A percentile compares a stretch with the other conserved stretches of the same genome.
phyloP scores from a whole-genome alignment of 1,140 invertebrate species.

The Drosophila athabasca region DNA sequence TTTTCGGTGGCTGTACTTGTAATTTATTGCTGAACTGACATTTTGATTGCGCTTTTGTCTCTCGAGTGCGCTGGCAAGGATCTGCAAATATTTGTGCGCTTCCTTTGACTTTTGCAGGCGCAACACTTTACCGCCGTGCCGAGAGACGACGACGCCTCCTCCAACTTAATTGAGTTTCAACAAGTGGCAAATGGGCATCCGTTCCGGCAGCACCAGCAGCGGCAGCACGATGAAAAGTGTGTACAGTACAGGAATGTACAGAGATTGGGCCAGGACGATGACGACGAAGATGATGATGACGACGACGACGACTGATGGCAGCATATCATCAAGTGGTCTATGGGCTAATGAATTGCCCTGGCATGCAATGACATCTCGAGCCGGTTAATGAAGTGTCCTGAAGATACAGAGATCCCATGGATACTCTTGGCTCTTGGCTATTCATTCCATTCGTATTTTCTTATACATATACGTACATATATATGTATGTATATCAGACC shows the following conservation, averaged over 20 bases:
- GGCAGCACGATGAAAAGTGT: slow-evolving; percentile 23
- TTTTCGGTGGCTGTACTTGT: slow-evolving; percentile 12
- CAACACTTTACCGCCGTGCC: slow-evolving; percentile 34
- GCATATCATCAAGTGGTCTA: slow-evolving; percentile 2
- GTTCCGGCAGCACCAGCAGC: not conserved
- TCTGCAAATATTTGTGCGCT: slow-evolving; percentile 68
- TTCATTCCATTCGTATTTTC: slow-evolving; percentile 20
- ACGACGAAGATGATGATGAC: no score
- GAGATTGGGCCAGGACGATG: not conserved
- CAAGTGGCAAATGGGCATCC: slow-evolving; percentile 39
- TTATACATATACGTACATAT: slow-evolving; percentile 15
- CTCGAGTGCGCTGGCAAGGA: slow-evolving; percentile 36
- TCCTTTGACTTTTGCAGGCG: slow-evolving; percentile 53
- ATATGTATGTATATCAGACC: slow-evolving; percentile 7
- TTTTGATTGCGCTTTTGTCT: slow-evolving; percentile 66
- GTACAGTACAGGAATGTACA: slow-evolving; percentile 9
- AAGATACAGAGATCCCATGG: not conserved
- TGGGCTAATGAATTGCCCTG: slow-evolving; percentile 37
- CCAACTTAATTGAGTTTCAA: slow-evolving; percentile 71
- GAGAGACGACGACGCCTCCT: not conserved
- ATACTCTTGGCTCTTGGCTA: not conserved
- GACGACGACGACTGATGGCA: no score
- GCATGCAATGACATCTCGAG: slow-evolving; percentile 7
- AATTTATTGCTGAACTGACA: slow-evolving; percentile 72
- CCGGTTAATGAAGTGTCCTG: slow-evolving; percentile 31